phyloP scores from a whole-genome alignment of 2,888 invertebrate species.

The Boloria euphrosyne region DNA sequence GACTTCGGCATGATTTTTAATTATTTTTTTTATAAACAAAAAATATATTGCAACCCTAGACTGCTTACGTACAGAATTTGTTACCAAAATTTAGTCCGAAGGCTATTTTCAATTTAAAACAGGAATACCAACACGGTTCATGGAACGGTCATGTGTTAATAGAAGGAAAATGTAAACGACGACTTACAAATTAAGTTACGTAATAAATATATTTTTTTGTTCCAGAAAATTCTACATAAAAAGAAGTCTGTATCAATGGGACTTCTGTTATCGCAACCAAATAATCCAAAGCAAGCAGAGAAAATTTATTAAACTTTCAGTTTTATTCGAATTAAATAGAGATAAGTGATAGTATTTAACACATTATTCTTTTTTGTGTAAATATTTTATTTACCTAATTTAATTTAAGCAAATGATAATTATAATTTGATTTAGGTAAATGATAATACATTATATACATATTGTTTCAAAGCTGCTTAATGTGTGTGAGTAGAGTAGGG shows the following conservation, averaged over 20 bases:
- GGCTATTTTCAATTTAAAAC: conserved; percentile 41
- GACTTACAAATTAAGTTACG: conserved; percentile 41
- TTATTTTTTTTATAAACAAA: not conserved
- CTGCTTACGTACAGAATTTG: conserved; percentile 24
- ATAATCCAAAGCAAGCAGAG: no score
- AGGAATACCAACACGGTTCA: conserved; percentile 52
- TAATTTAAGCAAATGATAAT: no score
- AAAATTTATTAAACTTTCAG: no score
- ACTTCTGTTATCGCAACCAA: not conserved
- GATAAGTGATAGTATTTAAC: no score
- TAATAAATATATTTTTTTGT: conserved; percentile 15
- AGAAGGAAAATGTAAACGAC: conserved; percentile 52
- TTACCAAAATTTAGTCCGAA: conserved; percentile 27
- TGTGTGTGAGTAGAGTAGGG: no score
- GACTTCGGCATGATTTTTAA: no score
- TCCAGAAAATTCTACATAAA: not conserved
- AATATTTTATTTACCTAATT: no score
- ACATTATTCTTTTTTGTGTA: no score
- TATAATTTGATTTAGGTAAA: no score
- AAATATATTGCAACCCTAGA: conserved; percentile 19
- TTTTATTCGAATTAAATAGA: no score
- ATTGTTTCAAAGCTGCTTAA: no score
- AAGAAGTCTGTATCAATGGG: not conserved
- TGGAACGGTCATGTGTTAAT: conserved; percentile 60
- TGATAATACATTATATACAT: no score